Percentiles rank a stretch among this genome's conserved stretches.
Conservation (phyloP, 2,888 invertebrate species). For the Merodon equestris region DNA sequence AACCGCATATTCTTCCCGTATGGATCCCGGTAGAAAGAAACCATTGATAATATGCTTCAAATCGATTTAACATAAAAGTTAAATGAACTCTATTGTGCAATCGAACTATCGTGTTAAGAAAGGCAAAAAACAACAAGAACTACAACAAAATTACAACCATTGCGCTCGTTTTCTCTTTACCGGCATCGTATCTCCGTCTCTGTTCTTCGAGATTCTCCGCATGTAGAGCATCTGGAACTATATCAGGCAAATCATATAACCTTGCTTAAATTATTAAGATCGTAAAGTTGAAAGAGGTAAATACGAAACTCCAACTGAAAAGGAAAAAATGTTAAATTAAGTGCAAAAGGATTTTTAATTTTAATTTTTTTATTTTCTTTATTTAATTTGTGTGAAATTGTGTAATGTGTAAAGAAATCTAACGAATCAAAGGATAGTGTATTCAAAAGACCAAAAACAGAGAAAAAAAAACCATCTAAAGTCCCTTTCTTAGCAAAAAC, state of each 20-base stretch:
- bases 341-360: slow-evolving; percentile 5
- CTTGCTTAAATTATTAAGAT: slow-evolving; percentile 19
- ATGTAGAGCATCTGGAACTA: slow-evolving; percentile 21
- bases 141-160: slow-evolving; percentile 12
- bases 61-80: slow-evolving; percentile 61
- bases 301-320: slow-evolving; percentile 15
- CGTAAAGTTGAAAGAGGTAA: slow-evolving; percentile 14
- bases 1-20: slow-evolving; percentile 26
- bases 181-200: slow-evolving; percentile 20
- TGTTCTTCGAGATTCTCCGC: slow-evolving; percentile 39
- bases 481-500: too few species aligned
- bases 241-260: slow-evolving; percentile 8
- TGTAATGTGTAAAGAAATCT: neutral
- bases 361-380: too few species aligned
- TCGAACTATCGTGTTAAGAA: slow-evolving; percentile 45
- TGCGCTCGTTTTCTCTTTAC: slow-evolving; percentile 17
- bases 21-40: slow-evolving; percentile 35
- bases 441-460: neutral
- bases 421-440: neutral
- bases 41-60: slow-evolving; percentile 39
- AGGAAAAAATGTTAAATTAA: slow-evolving; percentile 39
- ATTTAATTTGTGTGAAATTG: too few species aligned
- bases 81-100: slow-evolving; percentile 70
- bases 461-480: slow-evolving; percentile 19
- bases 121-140: slow-evolving; percentile 19